Evolutionary conservation across 92 coral and sea anemone species (phyloP), one percentile per base, ranked within the genome.

Genomic region (Heteractis magnifica): DNA sequence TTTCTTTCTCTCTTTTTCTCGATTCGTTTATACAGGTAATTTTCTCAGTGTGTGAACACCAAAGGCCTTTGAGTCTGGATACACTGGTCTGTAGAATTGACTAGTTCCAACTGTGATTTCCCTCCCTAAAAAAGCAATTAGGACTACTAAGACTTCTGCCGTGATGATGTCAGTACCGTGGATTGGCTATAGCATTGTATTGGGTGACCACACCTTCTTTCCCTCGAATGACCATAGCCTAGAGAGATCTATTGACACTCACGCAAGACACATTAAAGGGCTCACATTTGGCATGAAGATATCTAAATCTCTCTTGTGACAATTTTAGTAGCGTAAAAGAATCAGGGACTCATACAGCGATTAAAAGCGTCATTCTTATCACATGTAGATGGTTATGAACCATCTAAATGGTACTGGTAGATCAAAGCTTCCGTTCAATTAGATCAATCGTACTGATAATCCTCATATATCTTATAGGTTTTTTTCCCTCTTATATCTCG

Each of bases 391-490:
- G 15, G 50, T 23, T 11, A 20, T 68, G 50, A 26, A 23, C 49
- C 73, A 68, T 8, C 73, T 68, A 20, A 20, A 26, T 68, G 73
- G 73, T 68, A 68, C 49, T 68, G 8, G 73, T 23, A 12, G 16
- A 23, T 26, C 3, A 68, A 68, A 68, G 73, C 73, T 68, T 68
- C 73, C 73, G 73, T 68, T 48, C 73, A 68, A 68, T 68, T 68
- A 68, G 73, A 68, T 68, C 49, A 23, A 20, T 11, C 14, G 11
- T 10, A 20, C 10, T 23, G 73, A 68, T 68, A 23, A 68, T 68
- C 73, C 73, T 68, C 70, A n/a, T 62, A 62, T 62, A 62, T 62
- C 23, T 62, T 9, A 62, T 62, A 20, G n/a, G 1, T 5, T 62
- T 20, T 62, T 62, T 62, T 62, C 70, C 44, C 3, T 34, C 44